Evolutionary conservation across 2,797 vertebrate genomes (phyloP), one percentile per base, ranked within the genome.

Genomic region (Gallinago nigripennis): DNA sequence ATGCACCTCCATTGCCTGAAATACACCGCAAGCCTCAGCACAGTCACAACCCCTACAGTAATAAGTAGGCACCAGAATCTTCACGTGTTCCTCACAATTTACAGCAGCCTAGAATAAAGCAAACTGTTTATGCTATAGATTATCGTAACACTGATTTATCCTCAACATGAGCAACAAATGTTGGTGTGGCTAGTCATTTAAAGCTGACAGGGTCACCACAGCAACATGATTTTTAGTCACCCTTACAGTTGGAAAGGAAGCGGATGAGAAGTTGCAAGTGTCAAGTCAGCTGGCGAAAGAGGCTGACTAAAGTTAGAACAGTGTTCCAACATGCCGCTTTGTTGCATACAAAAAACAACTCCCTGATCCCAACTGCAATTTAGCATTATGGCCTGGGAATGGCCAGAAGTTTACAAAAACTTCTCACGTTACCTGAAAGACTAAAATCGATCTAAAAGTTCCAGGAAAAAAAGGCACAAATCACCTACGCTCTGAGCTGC

Each of bases 191-290:
- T 82, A 87, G 71, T 91, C 91, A 94, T 81, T 96, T 94, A 86
- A 95, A 97, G 92, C 88, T 86, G 86, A 82, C 92, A 90, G 68
- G 80, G 85, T 95, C 85, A 81, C 72, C 61, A 94, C 82, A 96
- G 93, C 88, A 94, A 88, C 63, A 69, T 35, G 84, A 92, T 90
- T 95, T 95, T 93, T 46, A 94, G 86, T 89, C 48, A 12, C 80
- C 58, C 58, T 89, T 90, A 77, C 70, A 95, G 92, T 39, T 86
- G 75, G 87, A 90, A 95, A 91, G 90, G 79, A 94, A 90, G 90
- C 1, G 2, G 82, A 86, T 53, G 79, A 94, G 82, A 95, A 92
- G 54, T 43, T 79, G n/a, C 51, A 82, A 86, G 51, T 16, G 14
- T 33, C 73, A 81, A 37, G 45, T 72, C 46, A 78, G 78, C 72